These are phyloP conservation scores for Tridacna gigas DNA, from an alignment of 2,888 invertebrate genomes.

Conservation along the genomic window DNA sequence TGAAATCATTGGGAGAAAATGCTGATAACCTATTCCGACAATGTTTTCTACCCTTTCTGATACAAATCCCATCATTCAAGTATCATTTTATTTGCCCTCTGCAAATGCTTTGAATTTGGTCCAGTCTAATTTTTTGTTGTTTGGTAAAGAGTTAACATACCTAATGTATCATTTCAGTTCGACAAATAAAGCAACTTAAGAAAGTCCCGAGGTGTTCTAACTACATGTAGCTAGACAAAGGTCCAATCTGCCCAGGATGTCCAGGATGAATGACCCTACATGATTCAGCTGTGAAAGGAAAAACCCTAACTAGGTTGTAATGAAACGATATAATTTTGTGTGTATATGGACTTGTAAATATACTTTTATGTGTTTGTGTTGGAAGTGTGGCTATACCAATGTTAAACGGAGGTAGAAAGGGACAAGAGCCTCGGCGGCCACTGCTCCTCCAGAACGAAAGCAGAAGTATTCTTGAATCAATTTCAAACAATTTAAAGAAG, in stretches of 20 bases:
- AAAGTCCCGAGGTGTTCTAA: no score
- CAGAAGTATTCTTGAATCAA: constrained; percentile 66
- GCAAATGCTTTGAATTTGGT: no score
- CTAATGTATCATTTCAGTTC: no score
- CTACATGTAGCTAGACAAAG: background rate
- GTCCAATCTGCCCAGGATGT: constrained; percentile 10
- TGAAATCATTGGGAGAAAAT: no score
- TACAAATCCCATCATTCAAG: no score
- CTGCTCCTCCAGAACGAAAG: constrained; percentile 59
- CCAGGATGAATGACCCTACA: background rate
- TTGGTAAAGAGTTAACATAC: no score
- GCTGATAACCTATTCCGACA: no score
- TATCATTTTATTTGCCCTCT: no score
- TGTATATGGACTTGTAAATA: constrained; percentile 1
- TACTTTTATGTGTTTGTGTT: constrained; percentile 25
- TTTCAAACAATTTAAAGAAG: constrained; percentile 57
- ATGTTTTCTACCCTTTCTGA: no score
- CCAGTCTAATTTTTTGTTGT: no score
- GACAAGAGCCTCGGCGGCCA: constrained; percentile 62
- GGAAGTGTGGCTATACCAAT: constrained; percentile 25
- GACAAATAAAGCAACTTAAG: no score
- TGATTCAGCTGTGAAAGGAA: background rate
- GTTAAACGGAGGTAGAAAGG: constrained; percentile 40
- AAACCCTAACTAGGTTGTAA: background rate
- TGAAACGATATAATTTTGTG: background rate